A percentile compares a stretch with the other conserved stretches of the same genome.
These are phyloP conservation scores for Ichneumoninae sp. DNA, from an alignment of 2,888 invertebrate species.

Conservation along the genomic window DNA sequence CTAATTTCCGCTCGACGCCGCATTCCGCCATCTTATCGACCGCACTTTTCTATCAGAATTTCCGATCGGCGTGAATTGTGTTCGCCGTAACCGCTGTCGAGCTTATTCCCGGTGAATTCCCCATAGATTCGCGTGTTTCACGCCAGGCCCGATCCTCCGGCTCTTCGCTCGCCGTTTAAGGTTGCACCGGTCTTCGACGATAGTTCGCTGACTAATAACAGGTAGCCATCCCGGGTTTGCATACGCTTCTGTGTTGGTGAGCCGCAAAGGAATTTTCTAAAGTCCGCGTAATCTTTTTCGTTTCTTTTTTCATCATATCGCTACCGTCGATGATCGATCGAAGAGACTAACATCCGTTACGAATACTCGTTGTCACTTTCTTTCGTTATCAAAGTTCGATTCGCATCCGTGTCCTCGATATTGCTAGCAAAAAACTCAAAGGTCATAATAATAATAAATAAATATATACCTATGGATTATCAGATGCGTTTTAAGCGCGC, in stretches of 20 bases:
- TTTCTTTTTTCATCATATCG: not conserved
- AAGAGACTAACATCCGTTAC: conserved; percentile 2
- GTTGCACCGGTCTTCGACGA: not conserved
- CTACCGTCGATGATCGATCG: not conserved
- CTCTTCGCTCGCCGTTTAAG: not conserved
- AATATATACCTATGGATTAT: not conserved
- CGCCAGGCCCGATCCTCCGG: no score
- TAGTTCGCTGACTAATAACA: not conserved
- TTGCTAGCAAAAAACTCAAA: conserved; percentile 30
- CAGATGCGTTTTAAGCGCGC: conserved; percentile 7
- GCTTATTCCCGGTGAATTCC: not conserved
- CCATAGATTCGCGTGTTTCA: not conserved
- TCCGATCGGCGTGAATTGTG: conserved; percentile 13
- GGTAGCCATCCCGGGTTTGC: not conserved
- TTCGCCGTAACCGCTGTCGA: conserved; percentile 25
- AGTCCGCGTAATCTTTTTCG: conserved; percentile 29
- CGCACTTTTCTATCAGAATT: conserved; percentile 36
- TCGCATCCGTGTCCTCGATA: not conserved
- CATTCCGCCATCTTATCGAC: conserved; percentile 60
- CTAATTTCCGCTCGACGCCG: not conserved
- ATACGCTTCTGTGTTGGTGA: not conserved
- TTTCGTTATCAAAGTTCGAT: conserved; percentile 10
- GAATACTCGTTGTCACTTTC: conserved; percentile 11
- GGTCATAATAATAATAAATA: conserved; percentile 35
- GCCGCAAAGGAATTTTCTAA: conserved; percentile 49